phyloP scores from a whole-genome alignment of 2,888 invertebrate species.

The Polydrusus pterygomalis region DNA sequence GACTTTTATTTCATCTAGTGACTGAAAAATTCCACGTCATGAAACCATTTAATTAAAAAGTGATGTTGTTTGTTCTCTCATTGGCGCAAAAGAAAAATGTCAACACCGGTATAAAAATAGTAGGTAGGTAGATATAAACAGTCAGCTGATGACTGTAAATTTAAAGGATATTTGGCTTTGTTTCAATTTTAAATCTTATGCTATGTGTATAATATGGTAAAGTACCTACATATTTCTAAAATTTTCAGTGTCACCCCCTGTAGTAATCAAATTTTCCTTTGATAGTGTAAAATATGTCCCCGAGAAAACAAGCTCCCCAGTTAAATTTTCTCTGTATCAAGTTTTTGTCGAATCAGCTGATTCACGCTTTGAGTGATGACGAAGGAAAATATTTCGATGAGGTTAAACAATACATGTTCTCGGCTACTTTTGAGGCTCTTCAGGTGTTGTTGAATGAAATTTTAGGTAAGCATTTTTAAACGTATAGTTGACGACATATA shows the following conservation, averaged over 20 bases:
- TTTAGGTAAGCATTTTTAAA: slow-evolving; percentile 77
- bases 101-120: neutral
- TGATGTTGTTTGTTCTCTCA: neutral
- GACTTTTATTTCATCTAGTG: neutral
- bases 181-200: neutral
- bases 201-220: too few species aligned
- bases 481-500: too few species aligned
- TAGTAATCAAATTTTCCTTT: neutral
- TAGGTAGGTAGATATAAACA: neutral
- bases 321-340: slow-evolving; percentile 78
- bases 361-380: slow-evolving; percentile 78
- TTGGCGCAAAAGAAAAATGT: neutral
- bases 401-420: slow-evolving; percentile 68
- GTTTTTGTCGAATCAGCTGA: slow-evolving; percentile 77
- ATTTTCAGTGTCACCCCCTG: too few species aligned
- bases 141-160: neutral
- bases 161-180: neutral
- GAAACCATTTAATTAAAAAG: neutral
- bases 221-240: too few species aligned
- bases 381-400: slow-evolving; percentile 73
- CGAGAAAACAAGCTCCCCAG: slow-evolving; percentile 77
- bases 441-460: slow-evolving; percentile 81
- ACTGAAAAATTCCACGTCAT: neutral
- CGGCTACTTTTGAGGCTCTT: slow-evolving; percentile 80
- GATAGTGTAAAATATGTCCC: slow-evolving; percentile 73